A percentile compares a stretch with the other conserved stretches of the same genome.
These are phyloP conservation scores for Sinocyclocheilus anophthalmus DNA, from an alignment of 2,113 vertebrate species.

Conservation along the genomic window DNA sequence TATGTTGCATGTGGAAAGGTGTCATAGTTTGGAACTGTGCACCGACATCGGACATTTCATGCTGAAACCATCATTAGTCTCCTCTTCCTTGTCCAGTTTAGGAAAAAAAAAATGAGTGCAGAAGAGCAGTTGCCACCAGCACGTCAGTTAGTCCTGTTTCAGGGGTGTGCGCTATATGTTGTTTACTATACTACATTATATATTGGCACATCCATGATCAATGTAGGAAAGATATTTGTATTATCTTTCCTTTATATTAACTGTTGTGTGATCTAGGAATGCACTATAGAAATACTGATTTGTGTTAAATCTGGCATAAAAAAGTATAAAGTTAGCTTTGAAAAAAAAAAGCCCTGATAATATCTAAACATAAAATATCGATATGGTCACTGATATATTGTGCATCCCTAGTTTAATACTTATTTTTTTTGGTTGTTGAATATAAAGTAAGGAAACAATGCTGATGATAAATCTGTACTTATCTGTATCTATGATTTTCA, in stretches of 20 bases:
- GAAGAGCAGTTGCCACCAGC: conserved; percentile 28
- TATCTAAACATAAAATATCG: neutral
- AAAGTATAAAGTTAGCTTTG: neutral
- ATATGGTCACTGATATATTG: neutral
- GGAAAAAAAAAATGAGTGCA: neutral
- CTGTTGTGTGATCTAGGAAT: conserved; percentile 63
- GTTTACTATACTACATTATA: conserved; percentile 25
- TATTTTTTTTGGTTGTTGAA: conserved; percentile 60
- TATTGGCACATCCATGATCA: conserved; percentile 20
- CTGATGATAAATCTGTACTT: conserved; percentile 82
- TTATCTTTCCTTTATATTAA: conserved; percentile 54
- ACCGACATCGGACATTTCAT: conserved; percentile 32
- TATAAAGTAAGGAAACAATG: conserved; percentile 72
- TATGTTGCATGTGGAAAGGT: conserved; percentile 75
- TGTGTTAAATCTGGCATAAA: neutral
- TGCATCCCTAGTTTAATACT: conserved; percentile 27
- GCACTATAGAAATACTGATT: neutral
- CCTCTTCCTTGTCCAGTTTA: neutral
- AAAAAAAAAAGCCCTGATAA: neutral
- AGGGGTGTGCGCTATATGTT: conserved; percentile 22
- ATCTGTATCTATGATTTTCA: conserved; percentile 75
- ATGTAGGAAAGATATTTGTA: conserved; percentile 35
- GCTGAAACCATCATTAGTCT: conserved; percentile 44
- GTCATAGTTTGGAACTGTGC: conserved; percentile 64
- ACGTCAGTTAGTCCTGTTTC: conserved; percentile 28